Percentiles rank a stretch among this genome's conserved stretches.
Conservation (phyloP, 2,888 invertebrate species). For the Amiota minor region DNA sequence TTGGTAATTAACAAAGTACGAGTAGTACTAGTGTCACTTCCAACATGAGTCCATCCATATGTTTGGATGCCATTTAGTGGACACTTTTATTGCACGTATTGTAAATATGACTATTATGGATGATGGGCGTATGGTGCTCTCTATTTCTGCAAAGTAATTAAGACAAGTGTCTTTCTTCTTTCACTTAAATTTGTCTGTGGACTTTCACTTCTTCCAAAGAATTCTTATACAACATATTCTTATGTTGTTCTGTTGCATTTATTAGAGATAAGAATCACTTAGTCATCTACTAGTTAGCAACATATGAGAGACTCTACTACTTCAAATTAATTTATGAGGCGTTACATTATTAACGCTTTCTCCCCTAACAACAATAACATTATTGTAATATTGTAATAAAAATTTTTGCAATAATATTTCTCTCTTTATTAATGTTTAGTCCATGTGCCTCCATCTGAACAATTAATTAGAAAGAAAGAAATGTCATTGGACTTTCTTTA, state of each 20-base stretch:
- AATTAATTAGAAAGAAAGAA: constrained; percentile 29
- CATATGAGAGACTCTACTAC: constrained; percentile 28
- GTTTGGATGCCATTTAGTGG: constrained; percentile 19
- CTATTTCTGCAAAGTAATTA: constrained; percentile 53
- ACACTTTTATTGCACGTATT: background rate
- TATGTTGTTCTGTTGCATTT: constrained; percentile 36
- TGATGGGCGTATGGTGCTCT: constrained; percentile 4
- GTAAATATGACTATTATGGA: constrained; percentile 8
- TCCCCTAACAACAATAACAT: constrained; percentile 24
- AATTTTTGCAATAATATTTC: constrained; percentile 16
- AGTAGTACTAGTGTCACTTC: constrained; percentile 44
- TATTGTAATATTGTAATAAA: background rate
- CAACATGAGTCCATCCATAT: constrained; percentile 49
- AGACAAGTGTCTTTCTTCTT: constrained; percentile 41
- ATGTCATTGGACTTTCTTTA: constrained; percentile 64
- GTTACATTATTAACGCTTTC: constrained; percentile 55
- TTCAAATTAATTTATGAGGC: constrained; percentile 67
- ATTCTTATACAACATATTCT: background rate
- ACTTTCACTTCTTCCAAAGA: constrained; percentile 35
- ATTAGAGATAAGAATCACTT: constrained; percentile 47
- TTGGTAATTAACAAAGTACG: constrained; percentile 68
- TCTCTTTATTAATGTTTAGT: constrained; percentile 31
- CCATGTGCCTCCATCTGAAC: constrained; percentile 29
- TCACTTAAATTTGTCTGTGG: constrained; percentile 41
- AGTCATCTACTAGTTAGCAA: constrained; percentile 5